These are phyloP conservation scores for Tanypteryx hageni DNA, from an alignment of 2,888 invertebrate species.

Conservation along the genomic window DNA sequence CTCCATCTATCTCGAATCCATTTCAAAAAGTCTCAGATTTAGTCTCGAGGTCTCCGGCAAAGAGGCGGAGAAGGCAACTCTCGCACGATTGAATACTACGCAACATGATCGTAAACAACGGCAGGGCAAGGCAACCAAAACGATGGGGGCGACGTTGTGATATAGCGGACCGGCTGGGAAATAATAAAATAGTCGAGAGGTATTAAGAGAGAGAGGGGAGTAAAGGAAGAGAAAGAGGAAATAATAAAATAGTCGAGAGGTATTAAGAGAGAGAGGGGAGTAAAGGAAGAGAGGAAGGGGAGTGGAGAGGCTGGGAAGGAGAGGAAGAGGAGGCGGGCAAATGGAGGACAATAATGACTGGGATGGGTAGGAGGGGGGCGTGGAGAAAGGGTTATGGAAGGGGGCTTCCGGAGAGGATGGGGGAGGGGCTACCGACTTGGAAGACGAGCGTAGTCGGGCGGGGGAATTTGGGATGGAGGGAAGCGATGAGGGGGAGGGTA, in stretches of 20 bases:
- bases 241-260: not conserved
- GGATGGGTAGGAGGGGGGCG: not conserved
- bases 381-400: not conserved
- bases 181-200: not conserved
- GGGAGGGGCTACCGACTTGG: not conserved
- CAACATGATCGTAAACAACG: not conserved
- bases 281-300: not conserved
- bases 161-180: not conserved
- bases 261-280: not conserved
- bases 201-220: not conserved
- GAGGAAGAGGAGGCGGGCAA: not conserved
- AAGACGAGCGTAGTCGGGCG: not conserved
- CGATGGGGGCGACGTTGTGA: constrained; percentile 13
- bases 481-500: not conserved
- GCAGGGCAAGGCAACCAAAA: not conserved
- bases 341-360: constrained; percentile 27
- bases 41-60: not conserved
- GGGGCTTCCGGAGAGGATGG: not conserved
- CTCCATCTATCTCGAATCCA: too few relatives aligned
- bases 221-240: not conserved
- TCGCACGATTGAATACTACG: not conserved
- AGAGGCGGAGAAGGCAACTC: not conserved
- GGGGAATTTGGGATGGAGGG: not conserved
- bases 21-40: not conserved
- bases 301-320: not conserved